Evolutionary conservation across 2,888 invertebrate species (phyloP).

Genomic region (Diarsia mendica): DNA sequence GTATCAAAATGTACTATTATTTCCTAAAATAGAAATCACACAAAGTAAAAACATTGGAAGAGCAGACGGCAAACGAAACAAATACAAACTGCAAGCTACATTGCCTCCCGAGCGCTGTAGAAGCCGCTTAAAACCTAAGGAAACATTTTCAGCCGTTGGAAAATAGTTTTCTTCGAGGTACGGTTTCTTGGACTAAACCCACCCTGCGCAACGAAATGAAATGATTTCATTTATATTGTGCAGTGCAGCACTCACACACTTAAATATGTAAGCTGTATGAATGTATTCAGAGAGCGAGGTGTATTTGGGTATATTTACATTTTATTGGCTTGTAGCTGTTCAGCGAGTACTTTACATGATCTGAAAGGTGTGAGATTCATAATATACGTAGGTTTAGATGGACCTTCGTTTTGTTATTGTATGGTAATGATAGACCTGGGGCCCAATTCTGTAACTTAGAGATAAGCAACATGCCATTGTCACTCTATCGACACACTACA

Average conservation of each 20-base stretch:
- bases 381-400: conserved; percentile 4
- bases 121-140: conserved; percentile 60
- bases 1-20: too few species aligned
- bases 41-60: conserved; percentile 28
- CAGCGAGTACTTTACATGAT: conserved; percentile 29
- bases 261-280: conserved; percentile 41
- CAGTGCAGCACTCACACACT: conserved; percentile 40
- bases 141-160: conserved; percentile 47
- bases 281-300: conserved; percentile 48
- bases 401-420: conserved; percentile 5
- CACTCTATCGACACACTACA: too few species aligned
- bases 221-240: conserved; percentile 53
- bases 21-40: conserved; percentile 26
- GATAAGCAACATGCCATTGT: too few species aligned
- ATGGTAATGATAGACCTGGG: background rate
- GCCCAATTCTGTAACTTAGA: too few species aligned
- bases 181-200: conserved; percentile 44
- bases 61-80: conserved; percentile 46
- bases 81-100: conserved; percentile 50
- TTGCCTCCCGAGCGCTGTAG: conserved; percentile 36
- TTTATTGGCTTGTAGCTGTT: conserved; percentile 45
- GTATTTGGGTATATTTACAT: conserved; percentile 56
- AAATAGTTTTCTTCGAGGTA: conserved; percentile 57
- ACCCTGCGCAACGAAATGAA: conserved; percentile 50
- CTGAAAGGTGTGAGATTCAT: conserved; percentile 28